Evolutionary conservation across 2,113 vertebrate genomes (phyloP), one percentile per base, ranked within the genome.

Genomic region (Sardina pilchardus): DNA sequence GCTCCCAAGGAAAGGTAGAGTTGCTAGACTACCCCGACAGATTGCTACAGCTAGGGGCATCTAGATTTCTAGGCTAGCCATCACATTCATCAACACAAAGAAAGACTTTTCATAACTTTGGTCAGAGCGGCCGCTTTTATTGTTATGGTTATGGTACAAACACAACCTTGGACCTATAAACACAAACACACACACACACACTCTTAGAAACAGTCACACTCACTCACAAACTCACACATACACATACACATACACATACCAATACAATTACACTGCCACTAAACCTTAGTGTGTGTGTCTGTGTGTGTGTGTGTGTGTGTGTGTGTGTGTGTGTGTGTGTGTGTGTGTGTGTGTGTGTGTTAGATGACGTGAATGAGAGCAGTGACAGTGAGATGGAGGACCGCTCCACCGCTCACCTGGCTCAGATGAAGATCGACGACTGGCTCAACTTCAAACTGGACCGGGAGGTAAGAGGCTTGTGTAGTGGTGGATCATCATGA

Each of bases 331-430:
- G 63, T 71, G 26, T 71, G 26, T 34, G 63, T 71, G 63, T 71
- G 63, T 71, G 63, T 71, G 26, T 34, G 63, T 71, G 26, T 71
- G 63, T 34, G 63, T n/a, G 87, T 14, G 14, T 90, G 84, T 85
- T 84, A 94, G 96, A 90, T 0, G 90, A 92, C 45, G 19, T 92
- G 24, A 95, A 94, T 88, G 97, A 96, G 43, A 91, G 92, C 88
- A 99, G 97, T 92, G 98, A 99, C 87, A 99, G 97, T 91, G 97
- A 97, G 86, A 90, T 91, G 88, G 97, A 98, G 80, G 96, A 97
- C 50, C 91, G 86, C 87, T 90, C 92, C 81, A 91, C 91, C 50
- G 89, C 93, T 82, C 90, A 96, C 48, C 88, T 94, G n/a, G 90
- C 95, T 6, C 86, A 96, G 0, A 90, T 99, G 83, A 96, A 95